A percentile compares a stretch with the other conserved stretches of the same genome.
phyloP scores from a whole-genome alignment of 2,797 vertebrate genomes.

The Acanthurus lineatus region DNA sequence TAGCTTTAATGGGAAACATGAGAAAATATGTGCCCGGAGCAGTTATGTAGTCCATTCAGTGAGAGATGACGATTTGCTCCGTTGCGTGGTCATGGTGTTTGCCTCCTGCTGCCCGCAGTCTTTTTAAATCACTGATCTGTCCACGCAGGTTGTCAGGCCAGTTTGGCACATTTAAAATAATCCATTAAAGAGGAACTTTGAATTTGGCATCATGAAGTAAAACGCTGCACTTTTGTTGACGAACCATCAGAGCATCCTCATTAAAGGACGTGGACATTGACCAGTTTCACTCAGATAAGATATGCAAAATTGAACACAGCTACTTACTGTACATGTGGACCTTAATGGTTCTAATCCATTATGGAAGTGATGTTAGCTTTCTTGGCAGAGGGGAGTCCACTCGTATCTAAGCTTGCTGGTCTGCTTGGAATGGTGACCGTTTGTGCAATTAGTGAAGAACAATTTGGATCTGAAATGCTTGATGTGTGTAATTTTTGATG shows the following conservation, averaged over 20 bases:
- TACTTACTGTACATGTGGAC: conserved; percentile 50
- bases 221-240: conserved; percentile 39
- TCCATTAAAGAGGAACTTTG: conserved; percentile 43
- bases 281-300: conserved; percentile 58
- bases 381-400: conserved; percentile 49
- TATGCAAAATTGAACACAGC: conserved; percentile 58
- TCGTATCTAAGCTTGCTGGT: conserved; percentile 55
- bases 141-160: conserved; percentile 52
- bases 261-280: conserved; percentile 47
- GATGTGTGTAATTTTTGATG: conserved; percentile 40
- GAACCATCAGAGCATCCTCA: conserved; percentile 53
- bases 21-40: conserved; percentile 41
- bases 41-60: conserved; percentile 41
- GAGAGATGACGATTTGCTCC: conserved; percentile 58
- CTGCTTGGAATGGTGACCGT: conserved; percentile 46
- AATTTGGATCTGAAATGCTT: conserved; percentile 43
- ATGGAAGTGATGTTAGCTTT: conserved; percentile 52
- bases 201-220: conserved; percentile 36
- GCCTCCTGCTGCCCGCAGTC: conserved; percentile 39
- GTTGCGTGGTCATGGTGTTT: conserved; percentile 43
- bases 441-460: conserved; percentile 52
- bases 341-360: conserved; percentile 56
- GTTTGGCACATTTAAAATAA: conserved; percentile 40
- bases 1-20: conserved; percentile 64
- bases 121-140: conserved; percentile 52